Conservation (phyloP, 2,797 vertebrate genomes). For the Molossus alvarezi region DNA sequence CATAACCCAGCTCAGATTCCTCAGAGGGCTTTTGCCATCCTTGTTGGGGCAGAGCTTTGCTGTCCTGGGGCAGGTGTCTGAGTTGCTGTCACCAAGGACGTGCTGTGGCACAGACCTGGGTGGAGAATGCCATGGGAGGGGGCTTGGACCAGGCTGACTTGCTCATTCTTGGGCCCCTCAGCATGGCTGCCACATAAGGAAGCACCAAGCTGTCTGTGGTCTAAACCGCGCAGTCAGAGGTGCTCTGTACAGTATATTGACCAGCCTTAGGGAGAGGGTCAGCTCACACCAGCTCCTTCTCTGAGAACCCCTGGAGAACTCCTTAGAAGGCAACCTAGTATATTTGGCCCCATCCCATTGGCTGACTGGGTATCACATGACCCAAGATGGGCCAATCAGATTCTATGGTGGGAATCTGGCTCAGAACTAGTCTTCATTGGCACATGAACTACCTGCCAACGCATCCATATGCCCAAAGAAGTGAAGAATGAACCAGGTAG, state of each 20-base stretch:
- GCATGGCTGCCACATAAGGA: not conserved
- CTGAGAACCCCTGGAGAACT: not conserved
- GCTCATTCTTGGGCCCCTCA: not conserved
- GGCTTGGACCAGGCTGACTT: not conserved
- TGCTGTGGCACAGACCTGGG: not conserved
- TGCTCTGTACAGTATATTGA: not conserved
- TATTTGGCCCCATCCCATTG: not conserved
- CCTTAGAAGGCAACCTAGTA: too few relatives aligned
- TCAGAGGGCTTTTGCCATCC: not conserved
- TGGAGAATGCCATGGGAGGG: not conserved
- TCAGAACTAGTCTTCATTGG: not conserved
- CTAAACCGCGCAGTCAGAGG: not conserved
- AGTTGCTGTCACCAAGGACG: not conserved
- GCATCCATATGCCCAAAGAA: not conserved
- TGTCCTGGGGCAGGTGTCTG: not conserved
- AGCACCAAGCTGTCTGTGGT: not conserved
- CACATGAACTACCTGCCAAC: accelerated
- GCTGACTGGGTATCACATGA: not conserved
- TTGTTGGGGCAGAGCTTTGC: not conserved
- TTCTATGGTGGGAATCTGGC: not conserved
- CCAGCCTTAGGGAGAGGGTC: not conserved
- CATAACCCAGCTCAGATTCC: not conserved
- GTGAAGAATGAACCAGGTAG: not conserved
- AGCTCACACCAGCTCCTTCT: not conserved
- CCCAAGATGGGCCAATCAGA: not conserved